phyloP scores from a whole-genome alignment of 2,797 vertebrate species.

The Neoniphon sammara region DNA sequence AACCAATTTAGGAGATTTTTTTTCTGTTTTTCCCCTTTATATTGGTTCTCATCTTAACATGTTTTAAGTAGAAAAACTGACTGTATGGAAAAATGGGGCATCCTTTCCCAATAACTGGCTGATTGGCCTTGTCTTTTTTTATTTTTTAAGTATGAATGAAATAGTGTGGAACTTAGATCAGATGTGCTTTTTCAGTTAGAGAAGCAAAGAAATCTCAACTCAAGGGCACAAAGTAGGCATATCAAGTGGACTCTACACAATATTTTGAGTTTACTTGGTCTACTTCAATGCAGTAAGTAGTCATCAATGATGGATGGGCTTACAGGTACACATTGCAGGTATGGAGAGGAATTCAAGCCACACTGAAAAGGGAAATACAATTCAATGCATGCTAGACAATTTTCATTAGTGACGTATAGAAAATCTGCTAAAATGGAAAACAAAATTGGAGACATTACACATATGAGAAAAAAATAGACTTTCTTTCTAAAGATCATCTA shows the following conservation, averaged over 20 bases:
- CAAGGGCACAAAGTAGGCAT: background rate
- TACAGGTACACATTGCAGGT: background rate
- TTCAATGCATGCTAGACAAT: no score
- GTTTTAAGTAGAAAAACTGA: constrained; percentile 29
- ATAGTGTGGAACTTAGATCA: background rate
- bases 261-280: background rate
- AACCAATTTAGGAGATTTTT: constrained; percentile 14
- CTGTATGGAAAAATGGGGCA: background rate
- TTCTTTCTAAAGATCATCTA: no score
- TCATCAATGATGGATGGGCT: background rate
- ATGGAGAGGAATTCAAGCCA: no score
- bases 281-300: background rate
- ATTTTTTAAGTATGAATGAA: background rate
- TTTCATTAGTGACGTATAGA: no score
- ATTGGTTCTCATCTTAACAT: constrained; percentile 14
- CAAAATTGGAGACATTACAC: no score
- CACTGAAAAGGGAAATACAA: no score
- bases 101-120: background rate
- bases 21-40: background rate
- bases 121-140: background rate
- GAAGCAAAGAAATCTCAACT: background rate
- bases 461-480: no score
- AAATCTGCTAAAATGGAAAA: no score
- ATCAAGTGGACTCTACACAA: background rate
- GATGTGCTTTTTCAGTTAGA: constrained; percentile 9